Evolutionary conservation across 2,797 vertebrate genomes (phyloP), one percentile per base, ranked within the genome.

Genomic region (Tympanoctomys barrerae): DNA sequence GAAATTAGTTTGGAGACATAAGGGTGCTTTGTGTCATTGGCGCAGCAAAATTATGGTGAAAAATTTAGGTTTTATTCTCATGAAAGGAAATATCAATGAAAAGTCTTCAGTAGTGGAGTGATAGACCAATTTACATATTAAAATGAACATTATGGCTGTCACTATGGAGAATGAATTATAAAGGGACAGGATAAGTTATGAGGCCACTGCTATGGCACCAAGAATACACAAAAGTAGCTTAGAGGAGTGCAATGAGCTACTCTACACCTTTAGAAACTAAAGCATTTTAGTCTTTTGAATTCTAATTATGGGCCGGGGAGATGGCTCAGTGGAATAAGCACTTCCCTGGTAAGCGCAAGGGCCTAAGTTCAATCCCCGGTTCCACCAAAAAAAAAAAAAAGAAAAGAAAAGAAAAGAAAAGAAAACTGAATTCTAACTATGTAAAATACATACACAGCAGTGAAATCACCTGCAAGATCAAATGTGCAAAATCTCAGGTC

Each of bases 21-120:
- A 87, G 33, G 21, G 49, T n/a, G 8, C 36, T 14, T 4, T 26
- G 42, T 12, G 42, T 49, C 52, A 59, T 66, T 68, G 46, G 21
- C 14, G 78, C 13, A 73, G 64, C 9, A 39, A 6, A 90, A 77
- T 52, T 66, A 83, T 9, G 7, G 3, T 33, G 36, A 70, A 28
- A 54, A 49, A 33, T 80, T 91, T 57, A 93, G n/a, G 87, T 79
- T 90, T 90, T 54, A 81, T 68, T 84, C 39, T 81, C 84, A 94
- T 62, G 10, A 24, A 73, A 39, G 21, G 49, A 31, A 10, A 75
- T 62, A 92, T 26, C 33, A 57, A 2, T 16, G 57, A 36, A 96
- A 95, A 4, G 5, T 64, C 86, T 87, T 62, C 83, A 66, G 11
- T 14, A 90, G 26, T 4, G 11, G 14, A 80, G 28, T 36, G 62